These are phyloP conservation scores for Acanthosoma haemorrhoidale DNA, from an alignment of 2,888 invertebrate genomes.

Conservation along the genomic window DNA sequence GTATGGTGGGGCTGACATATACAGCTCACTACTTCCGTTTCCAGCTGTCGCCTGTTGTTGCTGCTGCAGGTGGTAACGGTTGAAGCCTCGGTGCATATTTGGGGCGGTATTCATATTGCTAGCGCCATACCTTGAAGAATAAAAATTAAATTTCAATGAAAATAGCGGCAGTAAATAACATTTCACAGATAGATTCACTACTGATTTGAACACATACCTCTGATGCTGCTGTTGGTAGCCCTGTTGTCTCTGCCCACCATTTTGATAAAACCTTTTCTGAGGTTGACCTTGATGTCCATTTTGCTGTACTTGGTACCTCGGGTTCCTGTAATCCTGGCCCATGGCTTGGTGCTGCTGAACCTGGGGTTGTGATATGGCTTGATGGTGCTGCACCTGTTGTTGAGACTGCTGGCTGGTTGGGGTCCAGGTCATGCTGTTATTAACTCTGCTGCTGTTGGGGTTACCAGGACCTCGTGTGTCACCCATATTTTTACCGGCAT, in stretches of 20 bases:
- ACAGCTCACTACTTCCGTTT: conserved; percentile 13
- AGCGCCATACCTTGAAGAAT: not conserved
- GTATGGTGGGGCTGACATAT: conserved; percentile 16
- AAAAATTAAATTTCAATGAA: not conserved
- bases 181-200: too few relatives aligned
- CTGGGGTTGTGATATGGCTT: conserved; percentile 52
- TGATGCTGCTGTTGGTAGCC: conserved; percentile 24
- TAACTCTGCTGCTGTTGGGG: not conserved
- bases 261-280: not conserved
- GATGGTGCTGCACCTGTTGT: conserved; percentile 42
- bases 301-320: conserved; percentile 53
- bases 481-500: conserved; percentile 29
- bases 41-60: conserved; percentile 43
- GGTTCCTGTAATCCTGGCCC: conserved; percentile 43
- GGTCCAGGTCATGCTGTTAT: conserved; percentile 15
- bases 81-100: conserved; percentile 38
- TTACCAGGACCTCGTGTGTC: not conserved
- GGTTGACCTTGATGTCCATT: not conserved
- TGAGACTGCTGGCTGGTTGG: conserved; percentile 40
- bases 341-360: conserved; percentile 13
- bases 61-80: conserved; percentile 52
- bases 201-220: too few relatives aligned
- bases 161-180: too few relatives aligned
- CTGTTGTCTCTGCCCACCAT: conserved; percentile 23
- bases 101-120: not conserved